A percentile compares a stretch with the other conserved stretches of the same genome.
Conservation (phyloP, 2,113 vertebrate species). For the Uria lomvia region DNA sequence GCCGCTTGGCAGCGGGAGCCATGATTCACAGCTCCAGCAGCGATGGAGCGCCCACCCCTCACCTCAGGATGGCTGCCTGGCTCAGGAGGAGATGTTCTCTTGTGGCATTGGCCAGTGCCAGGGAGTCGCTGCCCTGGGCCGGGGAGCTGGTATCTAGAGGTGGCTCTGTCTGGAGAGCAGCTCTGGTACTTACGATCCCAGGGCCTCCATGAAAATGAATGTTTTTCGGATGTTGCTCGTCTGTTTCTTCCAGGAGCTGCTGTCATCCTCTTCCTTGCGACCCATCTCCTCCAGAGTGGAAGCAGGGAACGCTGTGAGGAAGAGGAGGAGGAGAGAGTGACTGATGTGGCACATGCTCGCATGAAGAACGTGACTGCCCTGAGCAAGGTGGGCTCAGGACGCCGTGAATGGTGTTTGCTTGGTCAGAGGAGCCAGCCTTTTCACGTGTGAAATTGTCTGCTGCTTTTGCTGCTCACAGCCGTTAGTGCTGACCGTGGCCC, state of each 20-base stretch:
- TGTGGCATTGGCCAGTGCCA: accelerated
- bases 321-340: background rate
- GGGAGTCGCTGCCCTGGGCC: background rate
- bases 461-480: background rate
- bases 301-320: slow-evolving; percentile 62
- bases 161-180: background rate
- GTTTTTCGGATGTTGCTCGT: slow-evolving; percentile 88
- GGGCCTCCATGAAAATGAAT: slow-evolving; percentile 89
- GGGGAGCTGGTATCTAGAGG: accelerated
- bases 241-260: slow-evolving; percentile 88
- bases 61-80: accelerated
- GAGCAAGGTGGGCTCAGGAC: background rate
- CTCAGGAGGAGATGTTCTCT: accelerated
- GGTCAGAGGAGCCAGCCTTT: background rate
- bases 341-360: accelerated
- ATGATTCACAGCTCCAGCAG: background rate
- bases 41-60: background rate
- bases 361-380: accelerated
- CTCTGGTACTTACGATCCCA: slow-evolving; percentile 87
- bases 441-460: background rate
- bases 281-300: slow-evolving; percentile 83
- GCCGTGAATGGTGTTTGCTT: background rate
- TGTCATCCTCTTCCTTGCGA: slow-evolving; percentile 78
- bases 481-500: background rate
- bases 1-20: accelerated